Evolutionary conservation across 2,888 invertebrate species (phyloP).

Genomic region (Chalcis sispes): DNA sequence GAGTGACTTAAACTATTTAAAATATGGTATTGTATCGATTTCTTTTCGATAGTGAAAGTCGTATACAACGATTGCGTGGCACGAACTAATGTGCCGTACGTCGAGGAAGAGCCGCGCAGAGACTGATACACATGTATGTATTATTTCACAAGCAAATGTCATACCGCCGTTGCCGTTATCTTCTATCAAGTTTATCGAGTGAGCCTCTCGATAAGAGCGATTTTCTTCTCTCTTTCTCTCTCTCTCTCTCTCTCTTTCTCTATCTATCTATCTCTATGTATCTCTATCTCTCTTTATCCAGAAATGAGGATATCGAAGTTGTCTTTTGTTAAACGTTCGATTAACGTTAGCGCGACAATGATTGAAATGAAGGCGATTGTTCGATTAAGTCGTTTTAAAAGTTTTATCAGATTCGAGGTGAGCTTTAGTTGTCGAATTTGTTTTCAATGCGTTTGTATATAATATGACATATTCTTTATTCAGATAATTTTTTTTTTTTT

Average conservation of each 20-base stretch:
- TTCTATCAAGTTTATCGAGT: constrained; percentile 28
- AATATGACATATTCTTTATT: no score
- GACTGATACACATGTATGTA: no score
- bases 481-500: no score
- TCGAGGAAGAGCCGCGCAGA: constrained; percentile 14
- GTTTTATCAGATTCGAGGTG: no score
- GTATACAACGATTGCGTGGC: not conserved
- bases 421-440: no score
- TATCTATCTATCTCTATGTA: no score
- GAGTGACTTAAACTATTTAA: no score
- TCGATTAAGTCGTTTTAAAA: no score
- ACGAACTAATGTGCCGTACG: not conserved
- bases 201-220: constrained; percentile 37
- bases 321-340: constrained; percentile 17
- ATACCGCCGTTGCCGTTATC: constrained; percentile 14
- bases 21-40: no score
- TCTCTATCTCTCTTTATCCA: constrained; percentile 1
- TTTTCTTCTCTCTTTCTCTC: constrained; percentile 26
- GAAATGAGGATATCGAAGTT: constrained; percentile 5
- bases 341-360: not conserved
- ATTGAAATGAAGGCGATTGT: constrained; percentile 14
- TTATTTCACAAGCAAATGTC: constrained; percentile 19
- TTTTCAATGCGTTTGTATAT: no score
- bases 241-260: constrained; percentile 7
- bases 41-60: no score